A percentile compares a stretch with the other conserved stretches of the same genome.
Conservation (phyloP, 2,888 invertebrate genomes). For the Drosophila crucigera region DNA sequence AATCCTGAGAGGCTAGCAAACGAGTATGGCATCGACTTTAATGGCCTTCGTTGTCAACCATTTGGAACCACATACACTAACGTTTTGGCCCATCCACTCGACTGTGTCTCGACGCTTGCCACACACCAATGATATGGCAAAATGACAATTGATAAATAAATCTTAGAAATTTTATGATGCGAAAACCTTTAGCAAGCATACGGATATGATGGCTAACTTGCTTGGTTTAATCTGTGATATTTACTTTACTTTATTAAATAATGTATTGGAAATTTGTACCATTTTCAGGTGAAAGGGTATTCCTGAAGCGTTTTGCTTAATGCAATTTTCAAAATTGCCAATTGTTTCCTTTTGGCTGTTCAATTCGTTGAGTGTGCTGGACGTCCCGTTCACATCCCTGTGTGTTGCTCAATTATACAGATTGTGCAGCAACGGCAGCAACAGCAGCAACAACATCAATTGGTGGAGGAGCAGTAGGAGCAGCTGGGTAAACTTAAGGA, state of each 20-base stretch:
- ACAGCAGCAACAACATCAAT: neutral
- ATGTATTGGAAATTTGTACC: neutral
- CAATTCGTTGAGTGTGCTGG: constrained; percentile 43
- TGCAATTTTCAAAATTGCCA: constrained; percentile 7
- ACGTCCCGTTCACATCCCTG: constrained; percentile 33
- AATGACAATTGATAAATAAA: neutral
- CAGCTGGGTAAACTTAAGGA: constrained; percentile 26
- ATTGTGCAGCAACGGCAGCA: constrained; percentile 44
- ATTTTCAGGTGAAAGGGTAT: constrained; percentile 15
- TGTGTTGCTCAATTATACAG: constrained; percentile 74
- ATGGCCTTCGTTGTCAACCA: constrained; percentile 54
- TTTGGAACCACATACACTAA: constrained; percentile 26
- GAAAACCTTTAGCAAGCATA: neutral
- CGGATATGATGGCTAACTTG: neutral
- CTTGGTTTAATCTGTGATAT: neutral
- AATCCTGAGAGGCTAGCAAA: constrained; percentile 26
- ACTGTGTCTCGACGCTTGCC: constrained; percentile 11
- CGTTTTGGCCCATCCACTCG: constrained; percentile 5
- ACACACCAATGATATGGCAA: neutral
- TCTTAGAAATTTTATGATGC: neutral
- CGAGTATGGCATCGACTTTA: constrained; percentile 46
- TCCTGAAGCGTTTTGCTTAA: neutral
- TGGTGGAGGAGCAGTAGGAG: neutral
- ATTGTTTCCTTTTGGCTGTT: constrained; percentile 53
- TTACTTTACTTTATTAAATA: neutral